Base-by-base conservation (phyloP, 2,888 invertebrate genomes). In the Pteria penguin region DNA sequence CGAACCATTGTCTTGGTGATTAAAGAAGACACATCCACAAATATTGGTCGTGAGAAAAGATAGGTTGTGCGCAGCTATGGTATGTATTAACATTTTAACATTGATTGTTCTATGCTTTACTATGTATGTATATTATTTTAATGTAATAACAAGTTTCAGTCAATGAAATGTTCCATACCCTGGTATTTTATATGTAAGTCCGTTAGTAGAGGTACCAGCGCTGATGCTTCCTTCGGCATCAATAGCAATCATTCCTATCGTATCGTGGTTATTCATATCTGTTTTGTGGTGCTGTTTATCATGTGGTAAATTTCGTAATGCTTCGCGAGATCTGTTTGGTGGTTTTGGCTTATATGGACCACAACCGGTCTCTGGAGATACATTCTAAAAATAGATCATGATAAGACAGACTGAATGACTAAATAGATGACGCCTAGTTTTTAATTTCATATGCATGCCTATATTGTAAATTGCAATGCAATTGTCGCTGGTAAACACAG, bases 131-230 rank as follows among this genome's bases (percentile, higher is more conserved):
- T n/a, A n/a, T n/a, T n/a, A n/a, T n/a, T n/a, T n/a, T n/a, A n/a
- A n/a, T n/a, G n/a, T n/a, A n/a, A n/a, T n/a, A n/a, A n/a, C n/a
- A n/a, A n/a, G n/a, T n/a, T n/a, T n/a, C n/a, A n/a, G n/a, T n/a
- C n/a, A n/a, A n/a, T n/a, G n/a, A n/a, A n/a, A n/a, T n/a, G n/a
- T 4, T 31, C 4, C 75, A 75, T 82, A 96, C 96, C 98, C 98
- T 1, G 97, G 96, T 88, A 99, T 97, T 94, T 99, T 99, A 92
- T 95, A 95, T 81, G 93, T 95, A 0, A 97, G 96, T 36, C 99
- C 99, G 93, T 99, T 99, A 0, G 98, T 98, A 0, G 98, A 97
- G 2, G 98, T 98, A 8, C 98, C 99, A 2, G 96, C 97, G 5
- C 96, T 97, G 67, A 98, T 94, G 83, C 95, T 94, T 0, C 96